phyloP scores from a whole-genome alignment of 2,888 invertebrate species.

The Perizoma flavofasciatum region DNA sequence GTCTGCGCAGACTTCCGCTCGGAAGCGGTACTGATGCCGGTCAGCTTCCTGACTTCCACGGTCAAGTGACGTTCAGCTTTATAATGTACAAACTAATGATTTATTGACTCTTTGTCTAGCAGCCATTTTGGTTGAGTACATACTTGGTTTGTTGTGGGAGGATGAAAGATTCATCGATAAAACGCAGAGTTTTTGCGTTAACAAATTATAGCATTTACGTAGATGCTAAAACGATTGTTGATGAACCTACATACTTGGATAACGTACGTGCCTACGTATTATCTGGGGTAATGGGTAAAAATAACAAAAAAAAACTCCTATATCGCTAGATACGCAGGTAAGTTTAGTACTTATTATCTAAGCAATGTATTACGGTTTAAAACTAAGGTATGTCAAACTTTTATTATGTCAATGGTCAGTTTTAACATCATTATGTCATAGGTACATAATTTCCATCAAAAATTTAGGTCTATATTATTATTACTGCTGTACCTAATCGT shows the following conservation, averaged over 20 bases:
- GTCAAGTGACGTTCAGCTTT: slow-evolving; percentile 54
- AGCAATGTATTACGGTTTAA: neutral
- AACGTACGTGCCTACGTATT: neutral
- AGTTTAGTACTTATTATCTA: neutral
- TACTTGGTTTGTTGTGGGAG: neutral
- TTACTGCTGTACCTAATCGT: neutral
- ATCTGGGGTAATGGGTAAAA: neutral
- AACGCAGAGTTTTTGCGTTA: neutral
- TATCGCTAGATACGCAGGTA: too few species aligned
- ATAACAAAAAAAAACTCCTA: neutral
- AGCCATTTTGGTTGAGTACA: slow-evolving; percentile 20
- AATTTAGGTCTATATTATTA: slow-evolving; percentile 8
- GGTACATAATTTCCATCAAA: slow-evolving; percentile 6
- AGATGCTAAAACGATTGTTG: neutral
- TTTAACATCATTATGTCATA: slow-evolving; percentile 3
- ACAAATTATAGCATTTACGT: neutral
- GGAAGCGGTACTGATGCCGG: slow-evolving; percentile 52
- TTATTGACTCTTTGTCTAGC: slow-evolving; percentile 19
- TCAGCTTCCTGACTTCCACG: slow-evolving; percentile 65
- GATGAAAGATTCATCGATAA: slow-evolving; percentile 4
- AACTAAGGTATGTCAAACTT: neutral
- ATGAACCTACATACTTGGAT: too few species aligned
- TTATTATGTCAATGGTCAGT: slow-evolving; percentile 4
- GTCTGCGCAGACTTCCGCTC: slow-evolving; percentile 67
- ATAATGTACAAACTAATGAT: slow-evolving; percentile 31